phyloP scores from a whole-genome alignment of 2,113 vertebrate genomes.

The Microtus pennsylvanicus region DNA sequence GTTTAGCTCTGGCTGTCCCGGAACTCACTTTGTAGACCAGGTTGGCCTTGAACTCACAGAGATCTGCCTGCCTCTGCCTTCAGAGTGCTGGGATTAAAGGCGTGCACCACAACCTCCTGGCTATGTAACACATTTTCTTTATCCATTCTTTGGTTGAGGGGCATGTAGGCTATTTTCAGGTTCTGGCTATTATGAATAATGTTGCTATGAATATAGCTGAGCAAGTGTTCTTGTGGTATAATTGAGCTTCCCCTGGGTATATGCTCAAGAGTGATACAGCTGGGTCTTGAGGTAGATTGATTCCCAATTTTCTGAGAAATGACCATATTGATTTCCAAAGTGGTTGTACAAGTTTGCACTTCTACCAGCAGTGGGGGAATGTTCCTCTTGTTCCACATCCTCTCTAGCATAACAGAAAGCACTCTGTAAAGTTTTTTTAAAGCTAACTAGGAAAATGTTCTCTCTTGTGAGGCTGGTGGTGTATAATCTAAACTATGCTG shows the following conservation, averaged over 20 bases:
- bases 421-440: background rate
- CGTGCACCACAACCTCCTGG: no score
- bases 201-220: background rate
- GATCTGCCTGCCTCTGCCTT: no score
- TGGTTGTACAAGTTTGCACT: background rate
- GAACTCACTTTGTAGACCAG: no score
- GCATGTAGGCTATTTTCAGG: no score
- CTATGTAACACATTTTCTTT: no score
- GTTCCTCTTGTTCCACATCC: background rate
- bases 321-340: background rate
- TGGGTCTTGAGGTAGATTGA: background rate
- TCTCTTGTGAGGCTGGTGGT: background rate
- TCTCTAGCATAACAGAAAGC: background rate
- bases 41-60: no score
- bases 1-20: no score
- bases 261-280: background rate
- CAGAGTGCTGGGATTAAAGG: no score
- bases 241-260: background rate
- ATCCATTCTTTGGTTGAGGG: no score
- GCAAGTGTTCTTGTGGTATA: background rate
- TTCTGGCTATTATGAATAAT: background rate
- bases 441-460: background rate
- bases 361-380: background rate
- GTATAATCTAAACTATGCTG: background rate
- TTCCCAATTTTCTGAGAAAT: background rate